Conservation (phyloP, 2,797 vertebrate species). For the Bovichtus variegatus region DNA sequence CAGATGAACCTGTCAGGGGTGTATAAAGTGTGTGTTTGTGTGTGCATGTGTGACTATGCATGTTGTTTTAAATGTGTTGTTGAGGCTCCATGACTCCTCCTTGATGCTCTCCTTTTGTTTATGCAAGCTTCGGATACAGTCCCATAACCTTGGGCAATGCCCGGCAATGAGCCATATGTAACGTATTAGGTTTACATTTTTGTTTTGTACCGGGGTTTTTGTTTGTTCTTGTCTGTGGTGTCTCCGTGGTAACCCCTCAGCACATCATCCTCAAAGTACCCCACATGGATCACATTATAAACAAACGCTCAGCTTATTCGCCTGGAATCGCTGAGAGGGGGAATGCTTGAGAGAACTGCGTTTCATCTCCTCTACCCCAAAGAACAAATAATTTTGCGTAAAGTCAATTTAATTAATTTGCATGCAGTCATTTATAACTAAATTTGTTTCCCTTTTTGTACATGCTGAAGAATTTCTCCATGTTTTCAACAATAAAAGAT, state of each 20-base stretch:
- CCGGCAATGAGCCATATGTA: conserved; percentile 78
- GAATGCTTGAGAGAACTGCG: conserved; percentile 54
- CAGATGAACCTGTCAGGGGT: conserved; percentile 64
- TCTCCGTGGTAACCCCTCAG: conserved; percentile 81
- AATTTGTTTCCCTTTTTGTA: conserved; percentile 57
- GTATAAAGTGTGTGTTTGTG: conserved; percentile 43
- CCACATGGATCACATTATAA: conserved; percentile 87
- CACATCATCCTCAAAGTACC: conserved; percentile 82
- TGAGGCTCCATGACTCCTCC: conserved; percentile 42
- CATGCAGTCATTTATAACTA: conserved; percentile 54
- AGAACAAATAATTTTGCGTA: conserved; percentile 63
- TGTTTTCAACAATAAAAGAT: conserved; percentile 44
- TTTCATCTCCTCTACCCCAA: conserved; percentile 66
- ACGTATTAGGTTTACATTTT: conserved; percentile 80
- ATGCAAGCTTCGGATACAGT: conserved; percentile 59
- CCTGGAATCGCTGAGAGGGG: conserved; percentile 61
- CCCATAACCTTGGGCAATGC: conserved; percentile 69
- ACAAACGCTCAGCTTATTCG: conserved; percentile 71
- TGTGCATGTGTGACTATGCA: conserved; percentile 22
- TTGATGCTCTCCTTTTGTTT: conserved; percentile 68
- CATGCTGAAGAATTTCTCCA: conserved; percentile 41
- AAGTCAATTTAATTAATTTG: conserved; percentile 73
- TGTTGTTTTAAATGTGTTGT: conserved; percentile 57
- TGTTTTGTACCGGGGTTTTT: conserved; percentile 74
- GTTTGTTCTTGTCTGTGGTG: conserved; percentile 82